Evolutionary conservation across 2,113 vertebrate genomes (phyloP).

Genomic region (Erythrolamprus reginae): DNA sequence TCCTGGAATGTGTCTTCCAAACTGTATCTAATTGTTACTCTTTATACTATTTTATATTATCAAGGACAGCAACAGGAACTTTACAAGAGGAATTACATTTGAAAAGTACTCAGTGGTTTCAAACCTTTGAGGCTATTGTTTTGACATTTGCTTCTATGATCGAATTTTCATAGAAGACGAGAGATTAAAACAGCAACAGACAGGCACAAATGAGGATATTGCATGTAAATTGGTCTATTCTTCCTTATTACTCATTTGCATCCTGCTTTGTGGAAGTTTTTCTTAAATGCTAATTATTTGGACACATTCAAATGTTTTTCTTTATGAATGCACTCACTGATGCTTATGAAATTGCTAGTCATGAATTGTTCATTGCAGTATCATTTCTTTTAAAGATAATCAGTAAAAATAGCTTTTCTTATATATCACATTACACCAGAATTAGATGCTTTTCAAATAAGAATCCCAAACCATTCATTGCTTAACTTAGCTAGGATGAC

Average conservation of each 20-base stretch:
- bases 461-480: background rate
- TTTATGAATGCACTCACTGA: background rate
- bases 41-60: background rate
- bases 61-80: background rate
- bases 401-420: background rate
- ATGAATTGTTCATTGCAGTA: background rate
- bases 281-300: background rate
- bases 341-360: background rate
- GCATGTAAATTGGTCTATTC: background rate
- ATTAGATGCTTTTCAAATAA: background rate
- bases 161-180: background rate
- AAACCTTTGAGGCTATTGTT: background rate
- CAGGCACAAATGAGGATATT: background rate
- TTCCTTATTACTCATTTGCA: background rate
- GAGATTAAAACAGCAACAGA: background rate
- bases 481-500: background rate
- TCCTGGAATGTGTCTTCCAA: background rate
- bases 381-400: background rate
- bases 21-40: background rate
- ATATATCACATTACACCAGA: background rate
- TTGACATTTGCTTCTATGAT: background rate
- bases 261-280: background rate
- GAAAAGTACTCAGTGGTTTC: background rate
- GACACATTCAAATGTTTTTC: background rate
- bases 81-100: background rate